Evolutionary conservation across 2,113 vertebrate genomes (phyloP), one percentile per base, ranked within the genome.

Genomic region (Corythaeola cristata): DNA sequence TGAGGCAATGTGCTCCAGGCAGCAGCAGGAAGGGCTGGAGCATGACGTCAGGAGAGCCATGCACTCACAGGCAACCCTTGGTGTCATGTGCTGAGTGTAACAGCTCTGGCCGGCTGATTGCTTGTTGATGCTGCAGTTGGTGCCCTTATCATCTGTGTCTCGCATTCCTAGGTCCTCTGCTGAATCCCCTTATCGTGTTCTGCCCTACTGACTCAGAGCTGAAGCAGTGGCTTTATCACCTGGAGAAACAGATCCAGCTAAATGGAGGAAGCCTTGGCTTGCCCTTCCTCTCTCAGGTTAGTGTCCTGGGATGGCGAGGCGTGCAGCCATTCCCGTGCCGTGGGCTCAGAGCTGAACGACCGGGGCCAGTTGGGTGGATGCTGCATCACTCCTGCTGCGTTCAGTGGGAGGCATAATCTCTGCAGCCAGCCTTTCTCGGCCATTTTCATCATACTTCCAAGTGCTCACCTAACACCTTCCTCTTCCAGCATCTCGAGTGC

Each of bases 191-290:
- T 82, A 98, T 99, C 1, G 98, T 99, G 85, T 98, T 99, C 95
- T 99, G 99, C 93, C 96, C 98, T 18, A 98, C 96, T n/a, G 98
- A 98, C 84, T 95, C 98, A 2, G 99, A 99, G 95, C 98, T 99
- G 96, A 98, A 97, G 94, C 96, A 94, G 62, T 99, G 99, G 99
- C 99, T 99, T 23, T 98, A 98, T 66, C 98, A 99, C 82, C 97
- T 99, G 73, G 98, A 98, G 71, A 99, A 99, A 85, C 99, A 99
- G 92, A 99, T 99, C 67, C 98, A 99, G 53, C 98, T 98, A 2
- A 98, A 98, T 0, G 98, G 98, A 58, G 99, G 99, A 12, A 98
- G 76, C 79, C 76, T 96, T 3, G 39, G 63, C 20, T 16, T 96
- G 94, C 80, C 97, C 74, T 85, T 95, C 6, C 84, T 96, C 27